Percentiles rank a stretch among this genome's conserved stretches.
phyloP scores from a whole-genome alignment of 2,888 invertebrate species.

The Isoperla grammatica region DNA sequence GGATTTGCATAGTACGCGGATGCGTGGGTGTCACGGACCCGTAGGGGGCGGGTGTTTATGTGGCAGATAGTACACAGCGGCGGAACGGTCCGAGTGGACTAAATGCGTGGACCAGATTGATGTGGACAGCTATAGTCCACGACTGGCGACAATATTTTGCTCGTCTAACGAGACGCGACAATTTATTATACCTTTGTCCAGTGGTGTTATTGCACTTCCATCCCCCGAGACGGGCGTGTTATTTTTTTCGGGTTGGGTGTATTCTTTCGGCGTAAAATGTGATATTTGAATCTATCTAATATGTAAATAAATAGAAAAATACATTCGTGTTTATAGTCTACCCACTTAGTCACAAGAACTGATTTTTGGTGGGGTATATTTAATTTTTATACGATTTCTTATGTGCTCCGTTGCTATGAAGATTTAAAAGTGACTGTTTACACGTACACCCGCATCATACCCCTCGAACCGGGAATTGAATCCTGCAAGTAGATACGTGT shows the following conservation, averaged over 20 bases:
- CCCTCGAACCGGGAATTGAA: too few relatives aligned
- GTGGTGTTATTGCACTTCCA: not conserved
- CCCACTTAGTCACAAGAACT: too few relatives aligned
- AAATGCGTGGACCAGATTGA: conserved; percentile 9
- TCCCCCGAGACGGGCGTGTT: not conserved
- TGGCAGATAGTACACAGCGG: not conserved
- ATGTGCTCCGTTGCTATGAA: too few relatives aligned
- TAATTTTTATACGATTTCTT: too few relatives aligned
- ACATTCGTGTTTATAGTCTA: too few relatives aligned
- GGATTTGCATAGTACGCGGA: not conserved
- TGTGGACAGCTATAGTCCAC: not conserved
- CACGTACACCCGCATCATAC: too few relatives aligned
- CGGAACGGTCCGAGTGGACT: not conserved
- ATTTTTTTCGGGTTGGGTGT: not conserved
- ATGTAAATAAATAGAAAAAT: too few relatives aligned
- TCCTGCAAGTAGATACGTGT: too few relatives aligned
- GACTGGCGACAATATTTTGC: not conserved
- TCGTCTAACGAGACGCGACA: not conserved
- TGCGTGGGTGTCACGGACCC: not conserved
- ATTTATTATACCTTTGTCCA: not conserved
- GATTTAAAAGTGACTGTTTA: too few relatives aligned
- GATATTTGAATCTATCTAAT: too few relatives aligned
- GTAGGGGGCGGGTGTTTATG: not conserved
- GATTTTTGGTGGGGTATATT: too few relatives aligned
- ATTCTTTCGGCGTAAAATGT: too few relatives aligned